Conservation (phyloP, 2,888 invertebrate genomes). For the Thymelicus sylvestris region DNA sequence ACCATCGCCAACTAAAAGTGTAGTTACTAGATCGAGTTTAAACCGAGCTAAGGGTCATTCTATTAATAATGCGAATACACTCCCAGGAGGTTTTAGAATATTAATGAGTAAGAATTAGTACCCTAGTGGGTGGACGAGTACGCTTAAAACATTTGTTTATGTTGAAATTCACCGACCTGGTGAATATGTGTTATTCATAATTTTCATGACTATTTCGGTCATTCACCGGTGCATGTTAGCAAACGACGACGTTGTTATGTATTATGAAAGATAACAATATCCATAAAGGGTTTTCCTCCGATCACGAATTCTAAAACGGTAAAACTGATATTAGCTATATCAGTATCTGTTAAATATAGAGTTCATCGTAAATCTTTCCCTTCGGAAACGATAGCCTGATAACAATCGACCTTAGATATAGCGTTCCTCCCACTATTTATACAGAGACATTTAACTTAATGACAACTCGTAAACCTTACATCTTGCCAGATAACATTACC, state of each 20-base stretch:
- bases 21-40: not conserved
- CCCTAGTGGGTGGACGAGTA: not conserved
- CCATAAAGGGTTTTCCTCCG: no score
- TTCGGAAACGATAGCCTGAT: slow-evolving; percentile 11
- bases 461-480: slow-evolving; percentile 15
- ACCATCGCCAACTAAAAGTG: not conserved
- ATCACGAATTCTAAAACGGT: no score
- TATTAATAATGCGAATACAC: not conserved
- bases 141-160: no score
- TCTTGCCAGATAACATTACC: slow-evolving; percentile 10
- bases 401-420: slow-evolving; percentile 24
- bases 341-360: slow-evolving; percentile 1
- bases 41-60: not conserved
- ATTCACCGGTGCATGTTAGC: no score
- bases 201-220: no score
- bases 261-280: no score
- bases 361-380: slow-evolving; percentile 4
- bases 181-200: no score
- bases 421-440: slow-evolving; percentile 11
- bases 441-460: slow-evolving; percentile 13
- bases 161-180: no score
- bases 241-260: no score
- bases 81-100: not conserved
- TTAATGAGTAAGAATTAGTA: not conserved
- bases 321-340: no score